A percentile compares a stretch with the other conserved stretches of the same genome.
Conservation (phyloP, 2,888 invertebrate species). For the Polyommatus iphigenia region DNA sequence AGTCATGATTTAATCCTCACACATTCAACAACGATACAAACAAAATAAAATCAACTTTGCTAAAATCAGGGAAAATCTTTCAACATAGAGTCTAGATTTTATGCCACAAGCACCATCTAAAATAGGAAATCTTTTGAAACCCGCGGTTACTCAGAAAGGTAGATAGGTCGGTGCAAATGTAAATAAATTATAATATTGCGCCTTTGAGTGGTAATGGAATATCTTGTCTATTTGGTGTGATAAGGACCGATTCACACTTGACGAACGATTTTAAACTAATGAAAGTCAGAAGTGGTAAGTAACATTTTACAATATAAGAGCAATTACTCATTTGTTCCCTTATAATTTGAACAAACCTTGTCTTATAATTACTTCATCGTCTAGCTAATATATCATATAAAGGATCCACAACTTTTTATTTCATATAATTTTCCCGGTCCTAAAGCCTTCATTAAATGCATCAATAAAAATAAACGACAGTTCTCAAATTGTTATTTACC, state of each 20-base stretch:
- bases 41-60: neutral
- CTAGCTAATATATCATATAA: no score
- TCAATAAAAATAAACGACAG: no score
- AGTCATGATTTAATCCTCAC: no score
- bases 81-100: neutral
- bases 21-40: neutral
- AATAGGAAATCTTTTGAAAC: slow-evolving; percentile 23
- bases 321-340: no score
- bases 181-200: slow-evolving; percentile 38
- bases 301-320: no score
- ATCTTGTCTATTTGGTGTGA: slow-evolving; percentile 18
- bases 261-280: neutral
- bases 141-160: slow-evolving; percentile 3
- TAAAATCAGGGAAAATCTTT: neutral
- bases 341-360: no score
- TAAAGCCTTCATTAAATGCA: no score
- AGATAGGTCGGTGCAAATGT: slow-evolving; percentile 32
- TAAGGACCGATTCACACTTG: neutral
- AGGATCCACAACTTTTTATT: no score
- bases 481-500: no score
- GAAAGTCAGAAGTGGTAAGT: no score
- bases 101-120: neutral
- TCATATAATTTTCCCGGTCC: no score
- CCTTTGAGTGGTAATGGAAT: slow-evolving; percentile 40
- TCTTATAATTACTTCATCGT: no score